A percentile compares a stretch with the other conserved stretches of the same genome.
Conservation (phyloP, 2,797 vertebrate species). For the Labeo calbasu region DNA sequence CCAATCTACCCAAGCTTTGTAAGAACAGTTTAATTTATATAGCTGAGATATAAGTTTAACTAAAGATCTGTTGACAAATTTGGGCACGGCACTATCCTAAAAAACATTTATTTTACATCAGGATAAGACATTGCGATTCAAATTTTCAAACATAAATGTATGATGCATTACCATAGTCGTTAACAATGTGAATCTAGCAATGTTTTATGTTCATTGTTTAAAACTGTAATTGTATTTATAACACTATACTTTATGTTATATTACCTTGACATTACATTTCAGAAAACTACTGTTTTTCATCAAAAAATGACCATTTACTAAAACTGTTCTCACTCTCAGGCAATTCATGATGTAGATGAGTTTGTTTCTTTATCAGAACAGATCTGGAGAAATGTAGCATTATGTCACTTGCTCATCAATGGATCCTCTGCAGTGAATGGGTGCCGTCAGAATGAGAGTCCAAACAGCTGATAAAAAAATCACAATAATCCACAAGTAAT, state of each 20-base stretch:
- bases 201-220: background rate
- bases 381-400: background rate
- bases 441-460: background rate
- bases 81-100: background rate
- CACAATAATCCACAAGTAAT: background rate
- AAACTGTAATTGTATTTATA: background rate
- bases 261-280: background rate
- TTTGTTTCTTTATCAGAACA: background rate
- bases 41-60: background rate
- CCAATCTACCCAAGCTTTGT: slow-evolving; percentile 36
- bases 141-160: background rate
- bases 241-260: background rate
- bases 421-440: background rate
- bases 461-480: background rate
- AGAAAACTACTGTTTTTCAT: background rate
- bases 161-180: background rate
- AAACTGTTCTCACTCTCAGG: background rate
- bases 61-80: background rate
- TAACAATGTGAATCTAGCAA: background rate
- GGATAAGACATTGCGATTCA: background rate
- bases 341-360: background rate
- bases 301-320: background rate
- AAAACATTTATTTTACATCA: background rate
- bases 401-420: background rate
- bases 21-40: slow-evolving; percentile 24